Evolutionary conservation across 2,888 invertebrate species (phyloP).

Genomic region (Chymomyza fuscimana): DNA sequence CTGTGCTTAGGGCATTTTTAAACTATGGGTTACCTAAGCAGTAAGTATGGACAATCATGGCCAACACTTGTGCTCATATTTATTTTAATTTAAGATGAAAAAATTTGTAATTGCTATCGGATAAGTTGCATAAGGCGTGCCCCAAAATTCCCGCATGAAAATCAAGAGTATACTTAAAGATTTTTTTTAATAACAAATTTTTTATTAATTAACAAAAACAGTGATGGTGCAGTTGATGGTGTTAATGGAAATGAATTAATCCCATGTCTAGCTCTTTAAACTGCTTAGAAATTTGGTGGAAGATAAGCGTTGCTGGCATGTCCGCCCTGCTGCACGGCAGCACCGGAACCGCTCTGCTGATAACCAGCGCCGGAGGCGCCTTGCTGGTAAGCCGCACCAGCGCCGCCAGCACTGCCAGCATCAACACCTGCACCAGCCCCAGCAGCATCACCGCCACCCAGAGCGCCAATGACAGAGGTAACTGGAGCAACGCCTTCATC

Average conservation of each 20-base stretch:
- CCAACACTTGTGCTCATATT: not conserved
- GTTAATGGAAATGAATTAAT: not conserved
- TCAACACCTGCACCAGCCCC: slow-evolving; percentile 42
- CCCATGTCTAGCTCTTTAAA: slow-evolving; percentile 26
- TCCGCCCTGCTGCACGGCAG: slow-evolving; percentile 29
- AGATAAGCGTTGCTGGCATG: slow-evolving; percentile 71
- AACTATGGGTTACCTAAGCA: not conserved
- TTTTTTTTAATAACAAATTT: slow-evolving; percentile 5
- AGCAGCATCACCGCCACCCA: slow-evolving; percentile 57
- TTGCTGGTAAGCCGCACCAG: slow-evolving; percentile 12
- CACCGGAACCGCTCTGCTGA: slow-evolving; percentile 17
- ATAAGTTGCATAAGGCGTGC: not conserved
- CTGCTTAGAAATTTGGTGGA: slow-evolving; percentile 75
- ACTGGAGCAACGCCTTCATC: slow-evolving; percentile 78
- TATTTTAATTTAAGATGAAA: not conserved
- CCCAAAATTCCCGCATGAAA: not conserved
- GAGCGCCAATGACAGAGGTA: slow-evolving; percentile 77
- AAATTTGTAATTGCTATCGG: not conserved
- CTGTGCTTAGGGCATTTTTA: not conserved
- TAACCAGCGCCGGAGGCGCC: slow-evolving; percentile 35
- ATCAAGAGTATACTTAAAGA: not conserved
- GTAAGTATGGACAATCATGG: slow-evolving; percentile 1
- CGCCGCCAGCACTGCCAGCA: slow-evolving; percentile 13
- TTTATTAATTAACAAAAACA: slow-evolving; percentile 17
- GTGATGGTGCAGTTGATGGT: not conserved